Percentiles rank a stretch among this genome's conserved stretches.
These are phyloP conservation scores for Lutraria rhynchaena DNA, from an alignment of 1,140 invertebrate genomes.

Conservation along the genomic window DNA sequence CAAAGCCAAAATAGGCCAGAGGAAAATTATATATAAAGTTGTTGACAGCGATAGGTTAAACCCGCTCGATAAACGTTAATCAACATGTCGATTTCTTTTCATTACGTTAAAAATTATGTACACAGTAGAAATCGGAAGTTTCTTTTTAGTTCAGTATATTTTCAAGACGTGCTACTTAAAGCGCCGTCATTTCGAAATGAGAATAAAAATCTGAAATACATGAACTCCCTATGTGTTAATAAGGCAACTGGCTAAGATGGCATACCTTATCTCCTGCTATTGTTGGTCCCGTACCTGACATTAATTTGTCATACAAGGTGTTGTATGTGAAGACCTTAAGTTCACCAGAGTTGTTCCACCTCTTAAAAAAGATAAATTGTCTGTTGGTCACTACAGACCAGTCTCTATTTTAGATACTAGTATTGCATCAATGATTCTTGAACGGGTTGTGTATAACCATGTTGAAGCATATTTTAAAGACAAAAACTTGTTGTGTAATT, in stretches of 20 bases:
- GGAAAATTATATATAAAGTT: too few relatives aligned
- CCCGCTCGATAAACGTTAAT: too few relatives aligned
- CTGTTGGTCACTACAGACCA: conserved; percentile 36
- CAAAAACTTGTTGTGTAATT: conserved; percentile 36
- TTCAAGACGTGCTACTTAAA: too few relatives aligned
- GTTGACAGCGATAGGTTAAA: too few relatives aligned
- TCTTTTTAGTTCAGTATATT: too few relatives aligned
- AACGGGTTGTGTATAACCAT: conserved; percentile 42
- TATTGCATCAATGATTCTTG: conserved; percentile 32
- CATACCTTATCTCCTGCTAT: conserved; percentile 7
- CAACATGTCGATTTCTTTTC: too few relatives aligned
- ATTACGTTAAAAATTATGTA: too few relatives aligned
- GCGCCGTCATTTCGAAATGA: too few relatives aligned
- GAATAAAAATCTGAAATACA: background rate
- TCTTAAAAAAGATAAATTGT: conserved; percentile 38
- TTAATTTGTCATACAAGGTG: background rate
- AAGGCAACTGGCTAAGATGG: conserved; percentile 21
- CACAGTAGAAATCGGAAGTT: too few relatives aligned
- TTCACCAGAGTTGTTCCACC: conserved; percentile 19
- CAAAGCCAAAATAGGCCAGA: too few relatives aligned
- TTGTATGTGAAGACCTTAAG: conserved; percentile 34
- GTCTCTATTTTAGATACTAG: conserved; percentile 22
- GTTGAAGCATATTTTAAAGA: conserved; percentile 37
- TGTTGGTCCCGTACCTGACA: background rate
- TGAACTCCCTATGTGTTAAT: background rate